Evolutionary conservation across 1,140 invertebrate genomes (phyloP).

Genomic region (Euglossa dilemma): DNA sequence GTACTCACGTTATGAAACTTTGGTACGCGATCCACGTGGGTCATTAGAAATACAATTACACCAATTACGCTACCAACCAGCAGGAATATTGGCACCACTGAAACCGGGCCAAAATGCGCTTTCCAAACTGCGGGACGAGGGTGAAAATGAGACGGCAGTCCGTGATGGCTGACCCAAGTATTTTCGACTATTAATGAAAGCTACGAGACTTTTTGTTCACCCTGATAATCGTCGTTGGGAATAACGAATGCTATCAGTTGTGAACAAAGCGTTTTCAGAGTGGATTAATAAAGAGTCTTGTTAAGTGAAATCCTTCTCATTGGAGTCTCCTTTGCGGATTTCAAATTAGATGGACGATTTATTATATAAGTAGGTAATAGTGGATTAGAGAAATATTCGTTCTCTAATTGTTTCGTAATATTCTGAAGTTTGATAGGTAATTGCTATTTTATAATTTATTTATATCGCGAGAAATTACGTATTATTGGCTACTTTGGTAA

Average conservation of each 20-base stretch:
- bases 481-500: neutral
- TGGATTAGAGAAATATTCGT: too few relatives aligned
- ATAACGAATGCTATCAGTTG: neutral
- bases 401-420: too few relatives aligned
- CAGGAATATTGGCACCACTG: slow-evolving; percentile 63
- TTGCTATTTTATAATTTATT: too few relatives aligned
- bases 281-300: too few relatives aligned
- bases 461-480: too few relatives aligned
- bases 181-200: slow-evolving; percentile 8
- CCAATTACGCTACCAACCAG: slow-evolving; percentile 57
- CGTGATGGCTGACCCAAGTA: slow-evolving; percentile 11
- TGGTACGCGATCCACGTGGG: slow-evolving; percentile 64
- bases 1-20: slow-evolving; percentile 76
- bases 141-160: slow-evolving; percentile 56
- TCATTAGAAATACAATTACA: slow-evolving; percentile 71
- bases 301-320: too few relatives aligned
- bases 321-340: too few relatives aligned
- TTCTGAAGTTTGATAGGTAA: too few relatives aligned
- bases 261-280: neutral
- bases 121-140: slow-evolving; percentile 70
- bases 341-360: too few relatives aligned
- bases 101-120: slow-evolving; percentile 65
- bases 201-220: neutral
- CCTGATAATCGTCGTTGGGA: neutral
- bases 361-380: too few relatives aligned